A percentile compares a stretch with the other conserved stretches of the same genome.
Conservation (phyloP, 1,140 invertebrate genomes). For the Plectrocnemia conspersa region DNA sequence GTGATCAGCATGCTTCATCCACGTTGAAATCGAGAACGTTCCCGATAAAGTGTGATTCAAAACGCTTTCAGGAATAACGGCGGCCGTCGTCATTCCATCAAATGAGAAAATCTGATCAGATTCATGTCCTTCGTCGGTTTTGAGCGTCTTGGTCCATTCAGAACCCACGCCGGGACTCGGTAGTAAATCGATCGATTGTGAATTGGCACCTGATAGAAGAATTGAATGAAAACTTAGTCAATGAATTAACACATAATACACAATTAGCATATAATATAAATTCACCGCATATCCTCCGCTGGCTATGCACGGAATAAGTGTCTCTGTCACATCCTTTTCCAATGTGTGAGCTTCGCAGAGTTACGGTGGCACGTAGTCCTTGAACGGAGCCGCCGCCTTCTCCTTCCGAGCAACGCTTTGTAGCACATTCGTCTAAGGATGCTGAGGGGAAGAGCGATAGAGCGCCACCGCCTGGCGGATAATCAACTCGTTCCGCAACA, state of each 20-base stretch:
- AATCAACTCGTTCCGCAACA: conserved; percentile 85
- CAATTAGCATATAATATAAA: conserved; percentile 30
- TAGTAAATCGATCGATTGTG: conserved; percentile 71
- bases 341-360: conserved; percentile 75
- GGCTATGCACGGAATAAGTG: conserved; percentile 82
- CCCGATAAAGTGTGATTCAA: conserved; percentile 70
- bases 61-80: conserved; percentile 72
- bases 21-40: conserved; percentile 85
- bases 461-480: conserved; percentile 76
- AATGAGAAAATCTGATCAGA: conserved; percentile 92
- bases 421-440: conserved; percentile 81
- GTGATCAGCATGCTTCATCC: conserved; percentile 79
- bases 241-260: not conserved
- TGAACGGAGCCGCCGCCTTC: conserved; percentile 13
- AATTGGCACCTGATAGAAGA: conserved; percentile 58
- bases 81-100: conserved; percentile 80
- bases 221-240: conserved; percentile 11
- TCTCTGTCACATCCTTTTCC: conserved; percentile 89
- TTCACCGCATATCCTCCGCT: conserved; percentile 83
- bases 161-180: conserved; percentile 73
- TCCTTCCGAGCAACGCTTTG: conserved; percentile 63
- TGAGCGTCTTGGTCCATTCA: conserved; percentile 82
- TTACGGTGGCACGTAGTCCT: conserved; percentile 60
- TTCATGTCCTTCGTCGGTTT: conserved; percentile 74
- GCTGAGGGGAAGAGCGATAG: conserved; percentile 76